phyloP scores from a whole-genome alignment of 2,797 vertebrate genomes.

The Gobio occitaniae region DNA sequence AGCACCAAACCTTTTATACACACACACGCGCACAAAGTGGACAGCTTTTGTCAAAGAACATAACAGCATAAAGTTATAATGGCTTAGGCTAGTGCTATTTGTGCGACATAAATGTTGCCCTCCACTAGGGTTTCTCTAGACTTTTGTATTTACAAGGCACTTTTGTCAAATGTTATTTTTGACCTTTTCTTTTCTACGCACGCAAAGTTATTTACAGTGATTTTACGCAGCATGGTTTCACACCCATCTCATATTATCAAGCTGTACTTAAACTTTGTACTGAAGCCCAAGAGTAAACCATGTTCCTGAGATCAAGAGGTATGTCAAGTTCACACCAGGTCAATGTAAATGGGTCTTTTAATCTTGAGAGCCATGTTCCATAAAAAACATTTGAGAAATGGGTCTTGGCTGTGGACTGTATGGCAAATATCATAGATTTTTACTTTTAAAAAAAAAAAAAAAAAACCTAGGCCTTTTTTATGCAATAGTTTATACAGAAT shows the following conservation, averaged over 20 bases:
- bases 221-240: slow-evolving; percentile 37
- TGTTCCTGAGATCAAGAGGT: background rate
- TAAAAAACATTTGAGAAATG: background rate
- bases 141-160: slow-evolving; percentile 45
- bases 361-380: background rate
- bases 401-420: background rate
- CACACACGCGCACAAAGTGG: background rate
- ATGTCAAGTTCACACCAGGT: background rate
- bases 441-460: background rate
- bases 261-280: background rate
- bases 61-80: slow-evolving; percentile 37
- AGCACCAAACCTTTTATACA: background rate
- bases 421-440: background rate
- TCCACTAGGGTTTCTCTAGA: background rate
- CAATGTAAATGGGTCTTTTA: background rate
- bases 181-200: slow-evolving; percentile 23
- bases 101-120: slow-evolving; percentile 28
- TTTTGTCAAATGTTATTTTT: slow-evolving; percentile 41
- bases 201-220: slow-evolving; percentile 26
- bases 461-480: background rate
- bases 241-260: background rate
- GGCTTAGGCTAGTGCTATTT: background rate
- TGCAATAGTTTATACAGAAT: background rate
- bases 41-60: slow-evolving; percentile 21
- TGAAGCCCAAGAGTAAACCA: background rate